These are phyloP conservation scores for Clarias laeviceps DNA, from an alignment of 2,797 vertebrate species.

Conservation along the genomic window DNA sequence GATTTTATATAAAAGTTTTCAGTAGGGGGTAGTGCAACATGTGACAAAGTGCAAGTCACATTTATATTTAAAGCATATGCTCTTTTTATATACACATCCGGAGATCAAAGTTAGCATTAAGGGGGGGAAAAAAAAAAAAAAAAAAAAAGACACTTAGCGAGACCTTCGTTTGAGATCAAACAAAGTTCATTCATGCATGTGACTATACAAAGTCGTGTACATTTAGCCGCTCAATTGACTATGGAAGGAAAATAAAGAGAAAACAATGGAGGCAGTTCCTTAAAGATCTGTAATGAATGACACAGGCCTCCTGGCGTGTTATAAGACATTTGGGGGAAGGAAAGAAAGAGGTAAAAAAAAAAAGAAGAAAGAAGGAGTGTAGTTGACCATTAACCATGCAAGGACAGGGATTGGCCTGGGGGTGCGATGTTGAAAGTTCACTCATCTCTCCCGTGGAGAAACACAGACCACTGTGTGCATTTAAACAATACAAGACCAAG, in stretches of 20 bases:
- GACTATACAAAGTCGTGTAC: background rate
- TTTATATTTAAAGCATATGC: no score
- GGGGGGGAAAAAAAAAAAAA: no score
- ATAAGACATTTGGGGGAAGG: conserved; percentile 56
- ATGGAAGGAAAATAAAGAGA: conserved; percentile 21
- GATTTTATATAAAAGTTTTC: background rate
- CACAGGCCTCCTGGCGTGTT: conserved; percentile 54
- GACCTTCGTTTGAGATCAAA: background rate
- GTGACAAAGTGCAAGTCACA: background rate
- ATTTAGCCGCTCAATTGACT: conserved; percentile 11
- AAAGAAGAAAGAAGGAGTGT: conserved; percentile 71
- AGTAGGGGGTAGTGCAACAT: background rate
- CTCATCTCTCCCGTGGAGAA: conserved; percentile 76
- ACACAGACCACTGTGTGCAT: conserved; percentile 75
- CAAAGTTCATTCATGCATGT: conserved; percentile 1
- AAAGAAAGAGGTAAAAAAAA: conserved; percentile 46
- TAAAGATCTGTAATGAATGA: conserved; percentile 51
- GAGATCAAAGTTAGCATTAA: background rate
- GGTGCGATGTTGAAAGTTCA: conserved; percentile 70
- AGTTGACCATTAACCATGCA: conserved; percentile 81
- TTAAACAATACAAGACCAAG: conserved; percentile 39
- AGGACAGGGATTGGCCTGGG: conserved; percentile 73
- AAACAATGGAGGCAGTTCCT: conserved; percentile 41
- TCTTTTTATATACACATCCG: no score
- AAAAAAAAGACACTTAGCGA: background rate